phyloP scores from a whole-genome alignment of 2,113 vertebrate genomes.

The Cettia cetti region DNA sequence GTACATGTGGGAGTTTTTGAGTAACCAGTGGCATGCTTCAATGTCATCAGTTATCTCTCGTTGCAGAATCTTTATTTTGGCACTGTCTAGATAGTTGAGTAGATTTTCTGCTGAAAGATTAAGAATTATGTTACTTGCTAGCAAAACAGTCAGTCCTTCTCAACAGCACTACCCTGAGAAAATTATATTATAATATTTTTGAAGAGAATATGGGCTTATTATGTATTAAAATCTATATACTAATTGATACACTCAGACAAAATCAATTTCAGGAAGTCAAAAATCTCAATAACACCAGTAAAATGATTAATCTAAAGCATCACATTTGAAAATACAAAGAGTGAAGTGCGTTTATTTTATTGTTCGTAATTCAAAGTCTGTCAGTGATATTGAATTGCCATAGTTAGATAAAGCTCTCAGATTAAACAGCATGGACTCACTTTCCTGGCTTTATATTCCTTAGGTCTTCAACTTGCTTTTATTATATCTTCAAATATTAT shows the following conservation, averaged over 20 bases:
- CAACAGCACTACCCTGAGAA: neutral
- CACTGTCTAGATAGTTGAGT: neutral
- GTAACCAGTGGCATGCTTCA: neutral
- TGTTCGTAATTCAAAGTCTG: neutral
- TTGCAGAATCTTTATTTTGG: neutral
- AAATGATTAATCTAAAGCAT: neutral
- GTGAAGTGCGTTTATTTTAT: neutral
- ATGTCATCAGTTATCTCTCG: rapidly evolving
- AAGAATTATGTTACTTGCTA: neutral
- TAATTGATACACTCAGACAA: neutral
- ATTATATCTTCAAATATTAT: neutral
- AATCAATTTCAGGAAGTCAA: neutral
- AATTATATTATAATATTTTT: neutral
- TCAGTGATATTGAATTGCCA: neutral
- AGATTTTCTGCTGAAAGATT: neutral
- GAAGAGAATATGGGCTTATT: neutral
- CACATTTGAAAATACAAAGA: neutral
- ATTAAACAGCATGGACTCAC: neutral
- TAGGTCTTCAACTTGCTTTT: neutral
- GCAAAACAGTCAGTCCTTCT: neutral
- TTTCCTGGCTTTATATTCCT: neutral
- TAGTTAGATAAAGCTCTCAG: neutral
- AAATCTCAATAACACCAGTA: neutral
- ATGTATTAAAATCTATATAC: neutral
- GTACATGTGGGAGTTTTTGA: neutral